phyloP scores from a whole-genome alignment of 2,113 vertebrate species.

The Nannobrachium achirus region DNA sequence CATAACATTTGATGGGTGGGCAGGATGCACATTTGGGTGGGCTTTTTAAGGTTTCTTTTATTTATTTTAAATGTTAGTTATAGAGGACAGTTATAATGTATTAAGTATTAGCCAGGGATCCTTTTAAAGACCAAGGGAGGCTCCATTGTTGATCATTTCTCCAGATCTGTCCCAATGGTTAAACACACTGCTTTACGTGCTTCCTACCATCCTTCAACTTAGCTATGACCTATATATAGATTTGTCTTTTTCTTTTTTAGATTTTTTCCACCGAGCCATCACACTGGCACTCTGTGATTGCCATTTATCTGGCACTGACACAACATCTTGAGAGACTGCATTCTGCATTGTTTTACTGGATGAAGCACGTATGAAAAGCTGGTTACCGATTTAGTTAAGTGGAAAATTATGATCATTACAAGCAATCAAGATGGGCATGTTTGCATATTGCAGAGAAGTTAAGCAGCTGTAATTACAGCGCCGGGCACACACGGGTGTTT shows the following conservation, averaged over 20 bases:
- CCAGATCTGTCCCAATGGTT: not conserved
- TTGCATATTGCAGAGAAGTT: conserved; percentile 65
- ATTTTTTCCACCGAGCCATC: no score
- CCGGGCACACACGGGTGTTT: conserved; percentile 44
- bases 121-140: not conserved
- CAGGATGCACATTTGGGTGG: no score
- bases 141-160: conserved; percentile 1
- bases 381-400: conserved; percentile 66
- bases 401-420: conserved; percentile 74
- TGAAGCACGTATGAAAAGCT: conserved; percentile 62
- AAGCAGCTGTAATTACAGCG: conserved; percentile 66
- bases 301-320: conserved; percentile 26
- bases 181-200: not conserved
- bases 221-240: not conserved
- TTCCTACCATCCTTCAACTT: not conserved
- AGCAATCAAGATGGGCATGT: conserved; percentile 68
- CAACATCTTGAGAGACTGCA: conserved; percentile 33
- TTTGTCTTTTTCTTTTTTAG: no score
- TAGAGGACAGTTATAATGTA: no score
- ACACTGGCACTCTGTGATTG: conserved; percentile 6
- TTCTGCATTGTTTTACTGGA: conserved; percentile 16
- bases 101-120: not conserved
- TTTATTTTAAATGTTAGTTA: no score
- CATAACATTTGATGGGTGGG: no score
- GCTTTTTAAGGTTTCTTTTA: no score